phyloP scores from a whole-genome alignment of 2,888 invertebrate species.

The Hedya salicella region DNA sequence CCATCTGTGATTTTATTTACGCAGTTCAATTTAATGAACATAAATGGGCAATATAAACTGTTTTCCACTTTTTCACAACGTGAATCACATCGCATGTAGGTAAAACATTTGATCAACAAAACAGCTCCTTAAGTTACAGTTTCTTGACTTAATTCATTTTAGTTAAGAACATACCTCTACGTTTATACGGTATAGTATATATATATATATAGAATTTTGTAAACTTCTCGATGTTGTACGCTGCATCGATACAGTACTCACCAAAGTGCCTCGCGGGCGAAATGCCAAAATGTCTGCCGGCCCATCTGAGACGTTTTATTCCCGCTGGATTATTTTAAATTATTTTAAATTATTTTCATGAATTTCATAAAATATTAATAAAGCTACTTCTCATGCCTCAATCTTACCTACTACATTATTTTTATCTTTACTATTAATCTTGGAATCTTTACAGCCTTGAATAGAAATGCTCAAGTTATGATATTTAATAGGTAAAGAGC shows the following conservation, averaged over 20 bases:
- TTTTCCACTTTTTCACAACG: constrained; percentile 13
- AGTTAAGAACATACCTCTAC: constrained; percentile 13
- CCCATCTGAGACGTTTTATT: constrained; percentile 22
- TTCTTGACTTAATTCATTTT: constrained; percentile 19
- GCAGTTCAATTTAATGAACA: neutral
- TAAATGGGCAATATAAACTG: constrained; percentile 9
- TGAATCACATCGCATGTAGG: constrained; percentile 15
- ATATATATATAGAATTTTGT: constrained; percentile 4
- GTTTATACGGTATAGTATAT: neutral
- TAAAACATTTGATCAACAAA: constrained; percentile 25
- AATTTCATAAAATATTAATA: constrained; percentile 21
- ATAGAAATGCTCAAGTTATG: constrained; percentile 26
- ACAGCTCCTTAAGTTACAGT: constrained; percentile 11
- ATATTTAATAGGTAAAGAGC: constrained; percentile 24
- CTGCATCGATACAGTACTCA: constrained; percentile 21
- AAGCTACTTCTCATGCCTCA: constrained; percentile 15
- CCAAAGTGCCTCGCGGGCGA: constrained; percentile 32
- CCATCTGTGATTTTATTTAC: no score
- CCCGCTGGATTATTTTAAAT: constrained; percentile 29
- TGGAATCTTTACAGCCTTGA: constrained; percentile 24
- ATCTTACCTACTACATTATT: neutral
- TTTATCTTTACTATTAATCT: constrained; percentile 13
- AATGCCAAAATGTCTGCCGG: constrained; percentile 41
- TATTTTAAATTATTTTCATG: constrained; percentile 34
- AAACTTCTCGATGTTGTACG: constrained; percentile 8